Evolutionary conservation across 2,113 vertebrate genomes (phyloP), one percentile per base, ranked within the genome.

Genomic region (Etheostoma spectabile): DNA sequence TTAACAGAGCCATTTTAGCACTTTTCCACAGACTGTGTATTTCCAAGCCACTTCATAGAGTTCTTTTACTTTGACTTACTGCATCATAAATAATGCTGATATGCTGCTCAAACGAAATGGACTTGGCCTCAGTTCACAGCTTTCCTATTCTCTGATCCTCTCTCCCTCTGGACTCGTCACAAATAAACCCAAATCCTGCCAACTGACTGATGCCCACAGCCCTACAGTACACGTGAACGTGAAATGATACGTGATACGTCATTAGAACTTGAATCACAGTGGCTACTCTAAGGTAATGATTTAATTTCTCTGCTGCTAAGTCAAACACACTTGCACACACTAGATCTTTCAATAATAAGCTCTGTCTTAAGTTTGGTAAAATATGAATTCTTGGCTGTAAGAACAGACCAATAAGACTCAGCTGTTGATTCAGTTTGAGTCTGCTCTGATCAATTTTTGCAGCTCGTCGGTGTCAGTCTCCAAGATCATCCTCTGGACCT

Each of bases 81-180:
- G 51, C 56, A 19, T 64, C 22, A 27, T 68, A 62, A 80, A 82
- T 45, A 51, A 76, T 30, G 30, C 30, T 30, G 65, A 85, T 74
- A 71, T 71, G 70, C 60, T 56, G 33, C 77, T 69, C 15, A 72
- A 84, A 69, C 1, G 19, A 80, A 84, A 70, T 56, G 35, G 66
- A 73, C 73, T 86, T 89, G 75, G 77, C 85, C 76, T 73, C 27
- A 71, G 24, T 84, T 85, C 69, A 77, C 48, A 78, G 63, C 67
- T n/a, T 76, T 61, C 48, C 15, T 82, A n/a, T 45, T 66, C 49
- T 73, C 73, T 80, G 69, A 79, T 83, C 68, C 22, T 3, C 59
- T 60, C 35, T 68, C 61, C 59, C 24, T 66, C 53, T 62, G 60
- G 57, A 73, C 53, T 63, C 57, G 8, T 75, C 65, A 67, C 69